A percentile compares a stretch with the other conserved stretches of the same genome.
These are phyloP conservation scores for Solea senegalensis DNA, from an alignment of 2,113 vertebrate genomes.

Conservation along the genomic window DNA sequence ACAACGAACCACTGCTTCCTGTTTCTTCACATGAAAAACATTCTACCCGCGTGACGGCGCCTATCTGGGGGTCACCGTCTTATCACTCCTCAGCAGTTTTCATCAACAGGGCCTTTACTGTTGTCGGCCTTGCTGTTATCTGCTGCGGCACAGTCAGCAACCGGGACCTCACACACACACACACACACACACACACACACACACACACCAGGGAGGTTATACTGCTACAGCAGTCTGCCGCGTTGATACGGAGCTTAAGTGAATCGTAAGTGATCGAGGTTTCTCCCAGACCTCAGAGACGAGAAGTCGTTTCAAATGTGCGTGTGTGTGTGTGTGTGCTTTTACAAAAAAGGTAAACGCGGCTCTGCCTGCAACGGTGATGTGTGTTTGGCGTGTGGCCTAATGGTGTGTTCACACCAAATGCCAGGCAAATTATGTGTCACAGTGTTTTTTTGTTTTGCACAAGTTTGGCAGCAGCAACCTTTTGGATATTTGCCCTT, in stretches of 20 bases:
- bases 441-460: no score
- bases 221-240: not conserved
- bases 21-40: not conserved
- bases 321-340: no score
- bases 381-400: no score
- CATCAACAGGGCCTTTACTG: slow-evolving; percentile 35
- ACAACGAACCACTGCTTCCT: slow-evolving; percentile 9
- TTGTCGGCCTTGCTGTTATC: slow-evolving; percentile 50
- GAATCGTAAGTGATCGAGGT: not conserved
- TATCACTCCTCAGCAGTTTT: slow-evolving; percentile 46
- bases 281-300: not conserved
- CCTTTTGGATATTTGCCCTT: no score
- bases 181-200: not conserved
- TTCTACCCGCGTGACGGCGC: slow-evolving; percentile 7
- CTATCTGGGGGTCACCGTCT: slow-evolving; percentile 35
- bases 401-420: no score
- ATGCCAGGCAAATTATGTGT: no score
- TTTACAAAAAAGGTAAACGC: no score
- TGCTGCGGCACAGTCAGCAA: slow-evolving; percentile 40
- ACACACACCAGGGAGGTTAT: not conserved
- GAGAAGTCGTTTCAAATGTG: no score
- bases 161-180: not conserved
- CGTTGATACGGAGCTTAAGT: not conserved
- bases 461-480: no score
- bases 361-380: no score